Evolutionary conservation across 2,888 invertebrate species (phyloP), one percentile per base, ranked within the genome.

Genomic region (Clunio marinus): DNA sequence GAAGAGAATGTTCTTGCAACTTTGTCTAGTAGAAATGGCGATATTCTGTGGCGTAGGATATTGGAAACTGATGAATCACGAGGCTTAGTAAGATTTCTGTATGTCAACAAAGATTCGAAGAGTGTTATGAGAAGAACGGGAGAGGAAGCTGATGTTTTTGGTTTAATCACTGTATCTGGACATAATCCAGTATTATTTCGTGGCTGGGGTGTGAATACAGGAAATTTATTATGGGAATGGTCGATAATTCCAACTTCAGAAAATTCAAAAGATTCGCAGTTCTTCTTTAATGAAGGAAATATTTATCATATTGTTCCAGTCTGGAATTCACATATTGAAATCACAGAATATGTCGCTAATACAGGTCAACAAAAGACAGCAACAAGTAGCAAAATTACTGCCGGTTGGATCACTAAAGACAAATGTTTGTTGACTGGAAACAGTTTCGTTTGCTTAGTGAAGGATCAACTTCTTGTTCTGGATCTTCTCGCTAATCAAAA

Each of bases 1-100:
- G 87, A 91, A 74, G 89, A 92, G 77, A 93, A 94, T 83, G 91
- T 93, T 71, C 79, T 95, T 70, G 93, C 93, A 70, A 88, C 91
- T 69, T 77, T 95, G 66, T 88, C 88, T 76, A 81, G 88, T 70
- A 90, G 90, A 78, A 88, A 88, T 73, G 91, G 91, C 82, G 77
- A 79, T 37, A 72, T 79, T 22, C 28, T 75, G 4, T 95, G 94
- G 93, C 84, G 94, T 69, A 89, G 92, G 76, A 84, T 93, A 60
- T 81, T 94, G 65, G 94, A 94, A 72, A 76, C 74, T 13, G 78
- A 75, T 72, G 76, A 80, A 10, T 78, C 83, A 13, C 80, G 85
- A 15, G 87, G 88, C 70, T 83, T 84, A 74, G 84, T 91, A 70
- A 84, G 88, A 76, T 79, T 88, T 69, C 75, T 88, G 65, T 82